Conservation (phyloP, 2,888 invertebrate species). For the Holacanthella duospinosa region DNA sequence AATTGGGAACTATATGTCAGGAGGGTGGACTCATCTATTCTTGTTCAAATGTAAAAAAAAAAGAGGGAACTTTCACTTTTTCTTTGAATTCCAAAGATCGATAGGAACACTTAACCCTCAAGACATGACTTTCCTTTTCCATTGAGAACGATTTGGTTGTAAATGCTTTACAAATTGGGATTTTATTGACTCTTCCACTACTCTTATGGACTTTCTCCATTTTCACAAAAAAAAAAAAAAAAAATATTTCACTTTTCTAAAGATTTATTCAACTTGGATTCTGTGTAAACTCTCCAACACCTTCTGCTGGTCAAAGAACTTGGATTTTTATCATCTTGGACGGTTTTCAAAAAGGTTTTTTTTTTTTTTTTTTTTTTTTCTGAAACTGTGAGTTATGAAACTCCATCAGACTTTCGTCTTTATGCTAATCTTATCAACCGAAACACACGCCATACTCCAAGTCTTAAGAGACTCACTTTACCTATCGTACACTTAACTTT, state of each 20-base stretch:
- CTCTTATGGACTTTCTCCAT: no score
- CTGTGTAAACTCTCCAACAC: no score
- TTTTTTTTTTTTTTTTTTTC: no score
- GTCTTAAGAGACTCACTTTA: neutral
- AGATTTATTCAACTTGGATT: no score
- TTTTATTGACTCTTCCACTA: constrained; percentile 15
- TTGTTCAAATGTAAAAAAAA: neutral
- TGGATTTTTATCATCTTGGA: no score
- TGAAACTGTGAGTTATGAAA: neutral
- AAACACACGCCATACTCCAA: constrained; percentile 1
- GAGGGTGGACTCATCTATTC: constrained; percentile 3
- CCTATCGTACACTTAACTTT: neutral
- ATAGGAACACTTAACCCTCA: constrained; percentile 18
- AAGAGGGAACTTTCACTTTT: neutral
- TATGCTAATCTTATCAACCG: neutral
- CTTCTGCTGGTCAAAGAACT: no score
- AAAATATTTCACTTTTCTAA: neutral
- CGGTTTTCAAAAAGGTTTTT: no score
- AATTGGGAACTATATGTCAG: constrained; percentile 1
- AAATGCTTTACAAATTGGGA: constrained; percentile 19
- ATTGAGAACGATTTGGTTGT: constrained; percentile 19
- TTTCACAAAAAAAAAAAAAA: neutral
- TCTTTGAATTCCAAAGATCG: constrained; percentile 9
- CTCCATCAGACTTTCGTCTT: neutral
- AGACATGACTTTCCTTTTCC: constrained; percentile 20